Conservation (phyloP, 2,888 invertebrate genomes). For the Crossocerus cetratus region DNA sequence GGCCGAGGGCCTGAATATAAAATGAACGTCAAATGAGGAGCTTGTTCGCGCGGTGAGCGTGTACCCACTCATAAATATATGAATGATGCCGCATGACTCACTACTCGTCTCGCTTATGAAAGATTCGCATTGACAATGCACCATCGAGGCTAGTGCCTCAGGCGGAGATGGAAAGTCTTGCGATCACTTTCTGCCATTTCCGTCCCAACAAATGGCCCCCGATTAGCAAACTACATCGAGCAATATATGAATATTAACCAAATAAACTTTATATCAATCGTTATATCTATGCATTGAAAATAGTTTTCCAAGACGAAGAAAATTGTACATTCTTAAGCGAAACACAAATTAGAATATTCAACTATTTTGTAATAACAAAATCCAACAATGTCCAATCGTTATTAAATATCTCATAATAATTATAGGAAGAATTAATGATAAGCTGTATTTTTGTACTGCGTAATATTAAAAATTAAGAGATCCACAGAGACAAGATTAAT, state of each 20-base stretch:
- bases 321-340: too few relatives aligned
- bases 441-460: too few relatives aligned
- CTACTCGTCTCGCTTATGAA: conserved; percentile 40
- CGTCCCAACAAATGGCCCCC: conserved; percentile 5
- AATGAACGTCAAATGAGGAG: conserved; percentile 40
- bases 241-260: background rate
- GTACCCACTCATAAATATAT: conserved; percentile 48
- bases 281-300: too few relatives aligned
- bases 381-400: too few relatives aligned
- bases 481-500: too few relatives aligned
- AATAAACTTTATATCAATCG: too few relatives aligned
- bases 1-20: conserved; percentile 11
- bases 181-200: conserved; percentile 39
- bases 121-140: conserved; percentile 21
- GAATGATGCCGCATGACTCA: conserved; percentile 40
- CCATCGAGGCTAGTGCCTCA: background rate
- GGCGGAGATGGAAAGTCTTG: conserved; percentile 31
- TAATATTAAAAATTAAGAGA: too few relatives aligned
- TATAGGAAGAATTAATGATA: too few relatives aligned
- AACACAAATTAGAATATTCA: too few relatives aligned
- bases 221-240: conserved; percentile 6
- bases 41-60: conserved; percentile 31
- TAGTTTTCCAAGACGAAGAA: too few relatives aligned
- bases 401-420: too few relatives aligned
- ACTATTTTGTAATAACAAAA: too few relatives aligned